A percentile compares a stretch with the other conserved stretches of the same genome.
Conservation (phyloP, 1,140 invertebrate genomes). For the Brachionus angularis region DNA sequence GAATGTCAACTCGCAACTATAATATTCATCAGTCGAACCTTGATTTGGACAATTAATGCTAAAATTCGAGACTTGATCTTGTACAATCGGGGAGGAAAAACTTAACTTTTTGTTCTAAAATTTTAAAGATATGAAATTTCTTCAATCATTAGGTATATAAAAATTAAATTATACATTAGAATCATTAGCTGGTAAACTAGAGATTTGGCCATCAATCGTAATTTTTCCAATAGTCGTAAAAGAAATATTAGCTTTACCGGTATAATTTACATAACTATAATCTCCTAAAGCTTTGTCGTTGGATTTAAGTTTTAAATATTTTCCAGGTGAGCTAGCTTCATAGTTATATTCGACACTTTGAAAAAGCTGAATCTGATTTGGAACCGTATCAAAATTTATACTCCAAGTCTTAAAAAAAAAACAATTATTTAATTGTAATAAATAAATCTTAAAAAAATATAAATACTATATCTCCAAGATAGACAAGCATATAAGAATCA, state of each 20-base stretch:
- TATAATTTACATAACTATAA: not conserved
- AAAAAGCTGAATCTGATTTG: too few species aligned
- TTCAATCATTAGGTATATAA: too few species aligned
- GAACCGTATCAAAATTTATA: too few species aligned
- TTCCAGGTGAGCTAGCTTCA: too few species aligned
- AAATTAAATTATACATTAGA: slow-evolving; percentile 19
- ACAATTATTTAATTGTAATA: too few species aligned
- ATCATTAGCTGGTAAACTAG: not conserved
- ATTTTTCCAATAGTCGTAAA: not conserved
- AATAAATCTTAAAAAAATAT: too few species aligned
- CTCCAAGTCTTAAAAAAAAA: too few species aligned
- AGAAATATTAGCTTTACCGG: slow-evolving; percentile 1
- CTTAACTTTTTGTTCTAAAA: not conserved
- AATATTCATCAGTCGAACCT: not conserved
- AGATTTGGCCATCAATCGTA: not conserved
- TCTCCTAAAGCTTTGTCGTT: too few species aligned
- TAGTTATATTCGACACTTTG: too few species aligned
- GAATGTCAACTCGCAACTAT: not conserved
- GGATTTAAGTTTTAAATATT: too few species aligned
- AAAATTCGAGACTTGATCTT: not conserved
- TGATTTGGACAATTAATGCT: not conserved
- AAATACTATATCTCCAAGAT: too few species aligned
- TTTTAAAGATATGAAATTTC: not conserved
- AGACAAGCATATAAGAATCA: too few species aligned
- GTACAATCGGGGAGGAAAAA: not conserved